Evolutionary conservation across 2,113 vertebrate species (phyloP).

Genomic region (Zosterops borbonicus): DNA sequence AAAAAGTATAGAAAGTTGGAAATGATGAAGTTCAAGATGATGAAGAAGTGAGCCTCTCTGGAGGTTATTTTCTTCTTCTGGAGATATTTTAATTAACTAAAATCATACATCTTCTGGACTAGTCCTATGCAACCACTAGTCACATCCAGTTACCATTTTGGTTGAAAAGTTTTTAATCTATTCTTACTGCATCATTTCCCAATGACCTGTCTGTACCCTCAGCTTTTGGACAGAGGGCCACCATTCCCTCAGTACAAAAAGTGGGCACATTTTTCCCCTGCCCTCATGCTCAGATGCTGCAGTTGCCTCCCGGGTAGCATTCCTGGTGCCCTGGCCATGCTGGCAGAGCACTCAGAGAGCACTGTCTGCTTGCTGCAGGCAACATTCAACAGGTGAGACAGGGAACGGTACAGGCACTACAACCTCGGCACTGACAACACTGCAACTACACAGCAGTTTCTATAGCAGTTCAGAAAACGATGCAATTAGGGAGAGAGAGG

Average conservation of each 20-base stretch:
- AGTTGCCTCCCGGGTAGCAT: rapidly evolving
- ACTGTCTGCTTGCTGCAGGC: neutral
- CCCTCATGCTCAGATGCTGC: neutral
- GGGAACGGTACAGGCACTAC: neutral
- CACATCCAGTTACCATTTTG: neutral
- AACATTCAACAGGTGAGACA: neutral
- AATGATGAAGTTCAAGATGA: neutral
- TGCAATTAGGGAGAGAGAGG: neutral
- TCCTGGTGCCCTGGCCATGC: neutral
- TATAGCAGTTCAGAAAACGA: neutral
- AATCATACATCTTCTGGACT: neutral
- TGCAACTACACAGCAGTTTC: neutral
- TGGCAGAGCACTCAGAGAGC: neutral
- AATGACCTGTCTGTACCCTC: neutral
- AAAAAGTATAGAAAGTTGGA: neutral
- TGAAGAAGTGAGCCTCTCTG: neutral
- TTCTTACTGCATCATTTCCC: neutral
- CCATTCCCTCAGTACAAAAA: neutral
- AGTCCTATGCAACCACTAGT: neutral
- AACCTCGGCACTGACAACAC: neutral
- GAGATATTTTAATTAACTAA: neutral
- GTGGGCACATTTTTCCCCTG: neutral
- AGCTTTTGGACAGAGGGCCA: neutral
- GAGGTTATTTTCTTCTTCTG: neutral
- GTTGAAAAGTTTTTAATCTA: neutral